These are phyloP conservation scores for Mus spicilegus DNA, from an alignment of 2,113 vertebrate species.

Conservation along the genomic window DNA sequence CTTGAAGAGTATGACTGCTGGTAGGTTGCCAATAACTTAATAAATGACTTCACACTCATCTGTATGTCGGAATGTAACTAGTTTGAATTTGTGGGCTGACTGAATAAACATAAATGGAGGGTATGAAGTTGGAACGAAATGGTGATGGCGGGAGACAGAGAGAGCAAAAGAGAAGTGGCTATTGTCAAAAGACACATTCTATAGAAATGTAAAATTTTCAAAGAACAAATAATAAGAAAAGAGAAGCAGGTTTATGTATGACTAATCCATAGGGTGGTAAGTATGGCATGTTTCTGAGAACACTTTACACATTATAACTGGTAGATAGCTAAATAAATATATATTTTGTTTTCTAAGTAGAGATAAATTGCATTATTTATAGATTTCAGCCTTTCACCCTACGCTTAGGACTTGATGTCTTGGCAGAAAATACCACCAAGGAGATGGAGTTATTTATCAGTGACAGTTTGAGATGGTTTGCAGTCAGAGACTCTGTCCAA, in stretches of 20 bases:
- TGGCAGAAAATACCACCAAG: background rate
- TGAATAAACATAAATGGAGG: background rate
- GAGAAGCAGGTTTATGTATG: background rate
- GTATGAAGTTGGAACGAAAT: background rate
- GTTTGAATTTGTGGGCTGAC: background rate
- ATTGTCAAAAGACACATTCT: background rate
- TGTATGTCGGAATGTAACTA: background rate
- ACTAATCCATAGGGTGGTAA: background rate
- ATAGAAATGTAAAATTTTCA: background rate
- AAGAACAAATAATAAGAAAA: background rate
- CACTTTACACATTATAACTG: background rate
- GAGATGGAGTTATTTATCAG: background rate
- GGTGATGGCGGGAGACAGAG: too few relatives aligned
- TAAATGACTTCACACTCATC: background rate
- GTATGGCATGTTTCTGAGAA: background rate
- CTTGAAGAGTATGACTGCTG: background rate
- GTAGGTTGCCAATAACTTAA: background rate
- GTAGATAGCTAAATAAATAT: background rate
- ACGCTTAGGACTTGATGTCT: background rate
- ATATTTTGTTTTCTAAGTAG: slow-evolving; percentile 20
- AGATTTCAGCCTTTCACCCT: background rate
- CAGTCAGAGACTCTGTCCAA: slow-evolving; percentile 50
- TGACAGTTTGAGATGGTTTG: background rate
- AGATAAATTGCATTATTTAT: background rate
- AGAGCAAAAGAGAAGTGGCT: too few relatives aligned